Evolutionary conservation across 1,140 invertebrate species (phyloP), one percentile per base, ranked within the genome.

Genomic region (Aphidius gifuensis): DNA sequence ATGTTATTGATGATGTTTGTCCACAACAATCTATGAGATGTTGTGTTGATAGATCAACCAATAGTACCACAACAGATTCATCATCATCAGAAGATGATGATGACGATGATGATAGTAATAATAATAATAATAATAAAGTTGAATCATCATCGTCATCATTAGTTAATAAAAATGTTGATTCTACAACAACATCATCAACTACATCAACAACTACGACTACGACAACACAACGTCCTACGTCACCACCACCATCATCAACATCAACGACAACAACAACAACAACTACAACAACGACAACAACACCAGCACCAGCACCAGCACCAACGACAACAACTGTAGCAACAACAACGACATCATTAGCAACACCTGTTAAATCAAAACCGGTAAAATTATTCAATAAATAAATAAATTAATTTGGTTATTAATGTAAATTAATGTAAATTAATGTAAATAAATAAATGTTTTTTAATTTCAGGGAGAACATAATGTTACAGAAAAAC

Each of bases 1-100:
- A 92, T 67, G 90, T 93, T 3, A 81, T 92, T 21, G 90, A 93
- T 47, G 87, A 93, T 70, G 87, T 91, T 7, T 93, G 91, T 73
- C 90, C 91, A 5, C 86, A 87, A 21, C 73, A 86, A 1, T 88
- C 86, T 62, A 92, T 92, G 90, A 86, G 90, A 71, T 93, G 92
- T 75, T 93, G 92, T 69, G 85, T 92, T 3, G 89, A 92, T 66
- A 84, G 86, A 54, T 84, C 88, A 5, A 38, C 71, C n/a, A 81
- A 81, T 48, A 58, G 70, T 39, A 32, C 2, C 23, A 32, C 23
- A 32, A 78, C 78, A 1, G 67, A 69, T 9, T 63, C 68, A 4
- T 66, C 68, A 4, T 66, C 69, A 4, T 68, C 68, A 4, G 72
- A 72, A 51, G 72, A 71, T 11, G 62, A 51, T 43, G 62, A 64